Base-by-base conservation (phyloP, 2,888 invertebrate genomes). In the Periphyllus acericola region DNA sequence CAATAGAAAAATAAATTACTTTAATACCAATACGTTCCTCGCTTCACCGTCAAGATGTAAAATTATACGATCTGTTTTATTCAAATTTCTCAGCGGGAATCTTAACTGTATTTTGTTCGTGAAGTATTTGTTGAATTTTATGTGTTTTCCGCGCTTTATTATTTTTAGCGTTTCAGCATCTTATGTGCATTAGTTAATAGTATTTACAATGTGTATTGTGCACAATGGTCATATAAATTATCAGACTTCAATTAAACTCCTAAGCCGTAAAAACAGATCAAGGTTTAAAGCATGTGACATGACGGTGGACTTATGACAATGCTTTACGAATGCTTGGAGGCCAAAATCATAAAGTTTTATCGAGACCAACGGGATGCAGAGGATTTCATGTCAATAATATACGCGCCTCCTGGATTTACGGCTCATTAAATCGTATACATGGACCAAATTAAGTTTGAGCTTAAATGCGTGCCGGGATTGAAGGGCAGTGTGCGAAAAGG, bases 361-460 rank as follows among this genome's bases (percentile, higher is more conserved):
- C 29, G 8, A 68, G n/a, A 9, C 66, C 29, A 29, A 68, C 29
- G 2, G 29, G n/a, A 68, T 68, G 68, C 0, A 29, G 68, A 68
- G 29, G 68, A 68, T 68, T 68, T 68, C 68, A 68, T n/a, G 68
- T 25, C 68, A 25, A 68, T 66, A 68, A 29, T 3, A 68, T 4
- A 60, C 3, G 6, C 3, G 8, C 29, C 29, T 68, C 14, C 29
- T 6, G 29, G n/a, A 68, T 60, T 46, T 68, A 81, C 46, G 40
- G 25, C 19, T 71, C 71, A 32, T 82, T 46, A 46, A 82, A 71
- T 71, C 46, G 14, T 68, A 68, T 52, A 46, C 14, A 46, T 46
- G 46, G 66, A 81, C 29, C 71, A 36, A 34, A 68, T 46, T 46
- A 46, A 71, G 46, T 82, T 82, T 34, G 32, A 68, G 29, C 32